phyloP scores from a whole-genome alignment of 2,797 vertebrate species.

The Menidia menidia region DNA sequence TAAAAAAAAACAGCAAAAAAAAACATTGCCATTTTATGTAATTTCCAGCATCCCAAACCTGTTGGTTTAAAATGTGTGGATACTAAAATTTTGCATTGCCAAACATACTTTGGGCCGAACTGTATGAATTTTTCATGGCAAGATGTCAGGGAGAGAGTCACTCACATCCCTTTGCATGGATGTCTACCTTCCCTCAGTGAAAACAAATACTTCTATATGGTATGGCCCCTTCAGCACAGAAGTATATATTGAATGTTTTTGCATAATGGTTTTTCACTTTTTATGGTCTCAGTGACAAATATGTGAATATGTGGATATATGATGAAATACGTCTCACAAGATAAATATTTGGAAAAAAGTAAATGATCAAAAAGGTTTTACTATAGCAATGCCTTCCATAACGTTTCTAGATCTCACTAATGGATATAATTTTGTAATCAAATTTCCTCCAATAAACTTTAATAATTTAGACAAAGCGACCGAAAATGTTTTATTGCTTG shows the following conservation, averaged over 20 bases:
- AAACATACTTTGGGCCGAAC: neutral
- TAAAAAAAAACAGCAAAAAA: too few relatives aligned
- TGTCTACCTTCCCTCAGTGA: slow-evolving; percentile 36
- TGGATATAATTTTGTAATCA: neutral
- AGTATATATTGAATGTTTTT: slow-evolving; percentile 48
- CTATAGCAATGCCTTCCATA: slow-evolving; percentile 6
- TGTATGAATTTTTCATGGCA: slow-evolving; percentile 39
- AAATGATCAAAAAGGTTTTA: neutral
- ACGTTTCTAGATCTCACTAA: slow-evolving; percentile 7
- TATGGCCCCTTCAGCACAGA: slow-evolving; percentile 34
- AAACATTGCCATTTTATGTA: neutral
- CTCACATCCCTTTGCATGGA: slow-evolving; percentile 25
- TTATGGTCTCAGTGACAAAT: slow-evolving; percentile 3
- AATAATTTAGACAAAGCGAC: neutral
- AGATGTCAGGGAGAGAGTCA: slow-evolving; percentile 46
- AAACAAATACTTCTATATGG: slow-evolving; percentile 1
- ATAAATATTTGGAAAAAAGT: neutral
- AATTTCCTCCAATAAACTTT: neutral
- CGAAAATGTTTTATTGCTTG: neutral
- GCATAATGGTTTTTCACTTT: slow-evolving; percentile 51
- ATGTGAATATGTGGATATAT: neutral
- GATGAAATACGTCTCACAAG: neutral
- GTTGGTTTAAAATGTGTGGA: neutral
- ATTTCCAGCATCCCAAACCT: neutral
- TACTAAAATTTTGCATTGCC: neutral